Evolutionary conservation across 2,113 vertebrate species (phyloP).

Genomic region (Bolborhynchus lineola): DNA sequence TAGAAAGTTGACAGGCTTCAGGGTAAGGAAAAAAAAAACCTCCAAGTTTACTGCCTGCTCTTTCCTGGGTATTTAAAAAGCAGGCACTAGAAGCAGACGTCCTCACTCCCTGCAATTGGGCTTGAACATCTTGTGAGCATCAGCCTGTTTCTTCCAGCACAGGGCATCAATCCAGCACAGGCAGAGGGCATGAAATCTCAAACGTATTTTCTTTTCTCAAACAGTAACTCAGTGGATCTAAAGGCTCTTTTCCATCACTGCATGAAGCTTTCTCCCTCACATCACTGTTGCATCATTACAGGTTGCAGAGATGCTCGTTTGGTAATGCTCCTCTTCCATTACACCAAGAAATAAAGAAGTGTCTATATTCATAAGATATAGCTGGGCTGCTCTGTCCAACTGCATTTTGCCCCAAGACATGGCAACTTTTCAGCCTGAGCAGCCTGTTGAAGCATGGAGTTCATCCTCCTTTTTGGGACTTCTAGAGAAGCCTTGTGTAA

Average conservation of each 20-base stretch:
- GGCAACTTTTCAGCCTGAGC: background rate
- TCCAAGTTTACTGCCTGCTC: background rate
- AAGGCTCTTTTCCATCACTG: background rate
- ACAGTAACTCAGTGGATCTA: background rate
- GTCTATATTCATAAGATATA: background rate
- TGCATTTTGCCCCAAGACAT: background rate
- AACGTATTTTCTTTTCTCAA: background rate
- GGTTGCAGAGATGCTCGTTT: background rate
- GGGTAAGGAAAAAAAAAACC: background rate
- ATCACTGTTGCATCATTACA: background rate
- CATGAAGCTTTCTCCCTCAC: background rate
- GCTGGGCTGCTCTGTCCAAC: background rate
- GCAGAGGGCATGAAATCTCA: background rate
- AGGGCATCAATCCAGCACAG: background rate
- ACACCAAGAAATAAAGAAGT: background rate
- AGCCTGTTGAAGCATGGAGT: background rate
- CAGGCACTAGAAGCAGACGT: background rate
- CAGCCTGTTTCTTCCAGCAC: background rate
- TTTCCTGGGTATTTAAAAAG: background rate
- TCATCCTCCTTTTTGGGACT: background rate
- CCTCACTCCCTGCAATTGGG: rapidly evolving
- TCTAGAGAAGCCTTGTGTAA: background rate
- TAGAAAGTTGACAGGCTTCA: background rate
- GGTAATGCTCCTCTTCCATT: background rate
- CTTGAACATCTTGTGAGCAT: background rate